Evolutionary conservation across 2,113 vertebrate genomes (phyloP).

Genomic region (Dryoscopus gambensis): DNA sequence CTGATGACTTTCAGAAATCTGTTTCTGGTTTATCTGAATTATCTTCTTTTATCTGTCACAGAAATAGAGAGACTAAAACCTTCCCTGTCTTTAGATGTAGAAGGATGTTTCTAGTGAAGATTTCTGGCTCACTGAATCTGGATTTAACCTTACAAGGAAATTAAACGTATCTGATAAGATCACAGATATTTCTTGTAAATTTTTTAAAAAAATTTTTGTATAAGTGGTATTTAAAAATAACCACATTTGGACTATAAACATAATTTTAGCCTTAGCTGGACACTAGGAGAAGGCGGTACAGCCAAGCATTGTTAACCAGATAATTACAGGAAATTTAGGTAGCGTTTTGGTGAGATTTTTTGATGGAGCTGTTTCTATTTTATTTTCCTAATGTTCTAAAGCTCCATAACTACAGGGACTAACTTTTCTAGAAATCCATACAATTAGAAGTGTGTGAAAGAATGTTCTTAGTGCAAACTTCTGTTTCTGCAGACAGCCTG

Average conservation of each 20-base stretch:
- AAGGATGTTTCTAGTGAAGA: neutral
- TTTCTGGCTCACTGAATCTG: neutral
- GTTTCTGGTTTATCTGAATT: neutral
- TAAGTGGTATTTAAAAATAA: conserved; percentile 18
- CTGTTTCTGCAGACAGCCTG: conserved; percentile 73
- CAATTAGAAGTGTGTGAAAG: conserved; percentile 75
- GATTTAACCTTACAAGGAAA: neutral
- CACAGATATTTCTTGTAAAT: neutral
- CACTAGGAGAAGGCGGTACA: neutral
- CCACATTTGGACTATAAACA: neutral
- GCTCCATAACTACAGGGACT: conserved; percentile 55
- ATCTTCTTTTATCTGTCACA: neutral
- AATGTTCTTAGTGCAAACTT: conserved; percentile 78
- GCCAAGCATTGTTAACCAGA: neutral
- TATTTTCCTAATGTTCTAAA: neutral
- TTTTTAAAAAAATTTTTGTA: no score
- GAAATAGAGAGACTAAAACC: neutral
- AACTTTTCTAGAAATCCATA: conserved; percentile 65
- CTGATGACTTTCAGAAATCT: neutral
- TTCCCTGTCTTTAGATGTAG: neutral
- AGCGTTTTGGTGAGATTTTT: neutral
- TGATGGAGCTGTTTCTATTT: neutral
- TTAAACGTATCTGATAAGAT: neutral
- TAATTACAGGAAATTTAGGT: neutral
- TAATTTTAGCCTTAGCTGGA: neutral